These are phyloP conservation scores for Ceratina calcarata DNA, from an alignment of 1,140 invertebrate genomes.

Conservation along the genomic window DNA sequence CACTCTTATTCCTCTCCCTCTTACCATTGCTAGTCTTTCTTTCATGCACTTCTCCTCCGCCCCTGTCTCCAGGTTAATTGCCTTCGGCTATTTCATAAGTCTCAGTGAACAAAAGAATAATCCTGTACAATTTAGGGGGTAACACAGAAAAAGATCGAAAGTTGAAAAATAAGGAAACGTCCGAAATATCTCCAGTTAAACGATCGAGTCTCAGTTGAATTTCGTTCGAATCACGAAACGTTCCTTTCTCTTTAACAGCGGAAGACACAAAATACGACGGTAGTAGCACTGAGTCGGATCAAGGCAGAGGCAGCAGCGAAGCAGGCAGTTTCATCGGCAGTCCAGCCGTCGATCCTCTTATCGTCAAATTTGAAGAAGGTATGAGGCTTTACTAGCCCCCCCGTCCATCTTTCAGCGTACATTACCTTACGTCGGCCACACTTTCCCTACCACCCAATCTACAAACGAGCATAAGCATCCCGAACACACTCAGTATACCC, in stretches of 20 bases:
- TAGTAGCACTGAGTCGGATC: constrained; percentile 75
- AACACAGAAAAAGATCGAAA: too few relatives aligned
- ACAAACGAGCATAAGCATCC: constrained; percentile 74
- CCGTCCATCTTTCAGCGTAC: constrained; percentile 79
- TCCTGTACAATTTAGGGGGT: too few relatives aligned
- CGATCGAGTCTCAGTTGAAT: too few relatives aligned
- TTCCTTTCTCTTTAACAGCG: constrained; percentile 36
- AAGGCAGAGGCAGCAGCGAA: constrained; percentile 77
- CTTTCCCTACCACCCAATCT: constrained; percentile 75
- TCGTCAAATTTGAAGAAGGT: constrained; percentile 90
- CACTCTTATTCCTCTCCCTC: too few relatives aligned
- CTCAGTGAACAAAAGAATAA: too few relatives aligned
- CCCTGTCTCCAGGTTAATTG: too few relatives aligned
- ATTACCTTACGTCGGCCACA: constrained; percentile 79
- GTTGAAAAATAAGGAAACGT: too few relatives aligned
- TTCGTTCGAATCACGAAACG: neutral
- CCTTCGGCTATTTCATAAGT: too few relatives aligned
- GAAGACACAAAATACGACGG: constrained; percentile 77
- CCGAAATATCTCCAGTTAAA: too few relatives aligned
- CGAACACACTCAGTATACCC: constrained; percentile 65
- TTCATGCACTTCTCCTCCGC: too few relatives aligned
- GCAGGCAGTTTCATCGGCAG: constrained; percentile 77
- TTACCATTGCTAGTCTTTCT: too few relatives aligned
- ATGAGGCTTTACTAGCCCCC: constrained; percentile 86
- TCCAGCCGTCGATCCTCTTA: constrained; percentile 84